Conservation (phyloP, 2,888 invertebrate genomes). For the Drosophila tripunctata region DNA sequence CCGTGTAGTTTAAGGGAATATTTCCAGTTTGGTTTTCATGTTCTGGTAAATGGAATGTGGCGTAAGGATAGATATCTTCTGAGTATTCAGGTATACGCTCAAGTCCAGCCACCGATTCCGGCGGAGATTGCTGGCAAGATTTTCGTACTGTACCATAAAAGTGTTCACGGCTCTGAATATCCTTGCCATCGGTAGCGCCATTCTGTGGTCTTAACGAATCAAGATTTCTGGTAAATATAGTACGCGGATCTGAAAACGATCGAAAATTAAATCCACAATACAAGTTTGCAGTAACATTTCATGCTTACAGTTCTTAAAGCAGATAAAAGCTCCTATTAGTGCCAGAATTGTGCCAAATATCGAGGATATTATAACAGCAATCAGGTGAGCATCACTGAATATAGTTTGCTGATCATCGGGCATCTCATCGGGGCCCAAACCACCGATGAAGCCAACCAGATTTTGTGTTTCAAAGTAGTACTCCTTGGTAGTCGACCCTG, state of each 20-base stretch:
- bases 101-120: conserved; percentile 83
- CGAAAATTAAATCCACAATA: neutral
- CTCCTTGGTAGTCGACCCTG: conserved; percentile 87
- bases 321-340: conserved; percentile 86
- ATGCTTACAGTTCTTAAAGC: conserved; percentile 85
- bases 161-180: conserved; percentile 85
- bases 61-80: conserved; percentile 87
- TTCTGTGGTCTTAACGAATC: conserved; percentile 72
- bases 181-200: conserved; percentile 64
- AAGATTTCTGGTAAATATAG: conserved; percentile 72
- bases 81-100: conserved; percentile 87
- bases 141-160: conserved; percentile 86
- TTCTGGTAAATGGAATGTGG: conserved; percentile 86
- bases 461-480: conserved; percentile 86
- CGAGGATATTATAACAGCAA: conserved; percentile 81
- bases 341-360: conserved; percentile 86
- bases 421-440: conserved; percentile 65
- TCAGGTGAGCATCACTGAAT: conserved; percentile 80
- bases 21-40: conserved; percentile 86
- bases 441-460: conserved; percentile 84
- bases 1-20: conserved; percentile 82
- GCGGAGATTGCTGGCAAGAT: conserved; percentile 84
- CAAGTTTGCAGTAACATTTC: neutral
- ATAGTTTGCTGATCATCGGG: conserved; percentile 68
- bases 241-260: conserved; percentile 71